Evolutionary conservation across 1,140 invertebrate genomes (phyloP).

Genomic region (Zaprionus nigranus): DNA sequence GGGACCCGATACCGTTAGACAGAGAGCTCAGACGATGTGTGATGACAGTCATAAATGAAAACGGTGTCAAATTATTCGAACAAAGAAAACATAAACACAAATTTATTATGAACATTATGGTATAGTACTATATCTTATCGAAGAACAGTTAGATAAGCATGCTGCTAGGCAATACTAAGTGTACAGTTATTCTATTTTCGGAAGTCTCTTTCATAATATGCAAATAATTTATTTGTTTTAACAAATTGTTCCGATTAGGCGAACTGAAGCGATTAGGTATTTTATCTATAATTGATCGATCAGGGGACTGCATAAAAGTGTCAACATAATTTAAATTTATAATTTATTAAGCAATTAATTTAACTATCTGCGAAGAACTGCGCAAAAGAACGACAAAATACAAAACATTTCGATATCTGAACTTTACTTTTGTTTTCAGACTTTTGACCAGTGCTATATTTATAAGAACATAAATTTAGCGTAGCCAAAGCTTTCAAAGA

Average conservation of each 20-base stretch:
- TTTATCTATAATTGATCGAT: constrained; percentile 41
- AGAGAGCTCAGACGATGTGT: constrained; percentile 5
- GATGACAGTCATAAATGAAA: constrained; percentile 41
- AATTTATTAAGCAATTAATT: constrained; percentile 12
- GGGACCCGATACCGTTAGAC: not conserved
- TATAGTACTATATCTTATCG: constrained; percentile 25
- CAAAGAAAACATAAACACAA: constrained; percentile 35
- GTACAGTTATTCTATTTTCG: not conserved
- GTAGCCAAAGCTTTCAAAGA: constrained; percentile 4
- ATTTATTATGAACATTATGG: constrained; percentile 18
- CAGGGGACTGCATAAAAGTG: not conserved
- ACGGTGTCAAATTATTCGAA: constrained; percentile 41
- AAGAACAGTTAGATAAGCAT: constrained; percentile 26
- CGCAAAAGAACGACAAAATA: not conserved
- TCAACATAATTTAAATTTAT: constrained; percentile 18
- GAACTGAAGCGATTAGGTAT: not conserved
- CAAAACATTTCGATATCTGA: not conserved
- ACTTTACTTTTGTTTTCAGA: constrained; percentile 4
- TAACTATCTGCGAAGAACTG: not conserved
- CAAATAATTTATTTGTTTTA: constrained; percentile 24
- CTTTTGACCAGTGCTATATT: constrained; percentile 37
- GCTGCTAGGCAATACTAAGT: not conserved
- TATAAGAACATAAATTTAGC: constrained; percentile 45
- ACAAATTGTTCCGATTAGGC: not conserved
- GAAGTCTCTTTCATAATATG: constrained; percentile 25